phyloP scores from a whole-genome alignment of 2,113 vertebrate genomes.

The Poeciliopsis retropinna region DNA sequence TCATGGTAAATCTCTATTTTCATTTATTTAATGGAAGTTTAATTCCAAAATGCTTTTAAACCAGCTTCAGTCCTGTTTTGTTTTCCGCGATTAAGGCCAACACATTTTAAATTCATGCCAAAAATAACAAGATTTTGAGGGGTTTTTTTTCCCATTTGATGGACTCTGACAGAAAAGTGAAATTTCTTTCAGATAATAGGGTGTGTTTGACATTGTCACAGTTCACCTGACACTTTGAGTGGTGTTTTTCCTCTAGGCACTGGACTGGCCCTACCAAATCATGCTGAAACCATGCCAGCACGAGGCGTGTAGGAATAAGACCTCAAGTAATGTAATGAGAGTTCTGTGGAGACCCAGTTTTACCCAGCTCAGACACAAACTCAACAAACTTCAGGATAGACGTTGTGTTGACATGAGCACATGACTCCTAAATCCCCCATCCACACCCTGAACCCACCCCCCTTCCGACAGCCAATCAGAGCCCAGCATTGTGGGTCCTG shows the following conservation, averaged over 20 bases:
- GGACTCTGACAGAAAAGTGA: conserved; percentile 9
- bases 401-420: conserved; percentile 49
- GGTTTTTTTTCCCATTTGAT: neutral
- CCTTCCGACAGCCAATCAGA: conserved; percentile 56
- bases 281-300: neutral
- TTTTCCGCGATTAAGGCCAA: neutral
- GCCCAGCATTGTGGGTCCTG: conserved; percentile 13
- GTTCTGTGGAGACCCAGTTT: conserved; percentile 40
- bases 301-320: conserved; percentile 2
- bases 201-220: neutral
- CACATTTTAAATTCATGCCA: neutral
- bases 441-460: conserved; percentile 54
- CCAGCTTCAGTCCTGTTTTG: neutral
- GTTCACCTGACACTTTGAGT: neutral
- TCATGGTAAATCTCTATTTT: neutral
- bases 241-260: neutral
- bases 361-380: conserved; percentile 30
- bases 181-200: neutral
- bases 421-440: conserved; percentile 28
- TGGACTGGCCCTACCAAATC: neutral
- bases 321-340: conserved; percentile 22
- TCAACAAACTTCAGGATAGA: conserved; percentile 47
- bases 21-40: neutral
- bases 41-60: neutral
- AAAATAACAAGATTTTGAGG: neutral